Evolutionary conservation across 1,140 invertebrate species (phyloP), one percentile per base, ranked within the genome.

Genomic region (Berghia stephanieae): DNA sequence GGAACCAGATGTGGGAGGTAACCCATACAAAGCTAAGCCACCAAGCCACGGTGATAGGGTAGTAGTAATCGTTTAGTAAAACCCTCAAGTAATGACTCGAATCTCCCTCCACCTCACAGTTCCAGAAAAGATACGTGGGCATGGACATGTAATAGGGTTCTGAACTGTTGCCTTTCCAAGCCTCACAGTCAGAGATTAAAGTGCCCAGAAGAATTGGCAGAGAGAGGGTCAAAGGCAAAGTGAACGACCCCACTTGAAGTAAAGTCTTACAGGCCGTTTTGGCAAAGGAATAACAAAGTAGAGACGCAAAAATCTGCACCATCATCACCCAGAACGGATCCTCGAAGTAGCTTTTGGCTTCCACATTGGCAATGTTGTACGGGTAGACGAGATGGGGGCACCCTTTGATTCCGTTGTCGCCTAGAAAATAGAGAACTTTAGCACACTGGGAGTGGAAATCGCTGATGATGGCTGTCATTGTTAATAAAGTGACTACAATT

Each of bases 191-290:
- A 5, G 78, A 81, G 42, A 86, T 85, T n/a, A 86, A 80, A 24
- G 87, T 69, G 18, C 84, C 86, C 3, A 83, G 78, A 43, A 85
- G 83, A 27, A 88, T 77, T 16, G 87, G 86, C 13, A 86, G 81
- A 5, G 84, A 80, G 40, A 88, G 78, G 78, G 84, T 81, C 34
- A 89, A 74, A 13, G 88, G 87, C 2, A 88, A 68, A 16, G 87
- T 82, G 78, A 87, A 89, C 21, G 85, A 84, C 8, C 84, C 81
- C 1, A 78, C 68, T 75, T 88, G 87, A 0, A 89, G 81, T 78
- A 85, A 81, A n/a, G 87, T 85, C 77, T 89, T 87, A 75, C 86
- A 86, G 0, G 87, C 83, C 6, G 83, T 85, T 78, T 86, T 86
- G 21, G 85, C 82, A 75, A 87, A 84, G 34, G 85, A 85, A 78